phyloP scores from a whole-genome alignment of 2,113 vertebrate species.

The Pituophis catenifer region DNA sequence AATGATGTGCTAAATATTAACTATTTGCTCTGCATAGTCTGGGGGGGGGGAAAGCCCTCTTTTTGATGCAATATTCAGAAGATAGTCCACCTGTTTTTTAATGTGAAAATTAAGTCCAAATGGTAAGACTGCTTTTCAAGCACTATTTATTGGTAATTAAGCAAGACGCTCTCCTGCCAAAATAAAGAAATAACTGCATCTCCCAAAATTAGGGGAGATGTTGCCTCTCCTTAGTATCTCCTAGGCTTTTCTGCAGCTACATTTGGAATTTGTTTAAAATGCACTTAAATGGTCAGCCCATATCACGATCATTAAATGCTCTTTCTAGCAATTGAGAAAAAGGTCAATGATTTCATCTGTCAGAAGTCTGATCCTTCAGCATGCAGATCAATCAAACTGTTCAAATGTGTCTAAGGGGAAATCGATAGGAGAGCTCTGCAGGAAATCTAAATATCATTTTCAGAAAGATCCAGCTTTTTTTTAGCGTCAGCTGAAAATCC shows the following conservation, averaged over 20 bases:
- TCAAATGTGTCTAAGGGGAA: slow-evolving; percentile 43
- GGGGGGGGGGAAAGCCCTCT: background rate
- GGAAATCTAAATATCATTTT: slow-evolving; percentile 33
- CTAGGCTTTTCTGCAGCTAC: slow-evolving; percentile 16
- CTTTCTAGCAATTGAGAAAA: slow-evolving; percentile 26
- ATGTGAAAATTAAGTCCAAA: slow-evolving; percentile 37
- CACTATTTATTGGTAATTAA: slow-evolving; percentile 21
- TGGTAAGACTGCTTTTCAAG: slow-evolving; percentile 44
- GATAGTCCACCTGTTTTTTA: slow-evolving; percentile 45
- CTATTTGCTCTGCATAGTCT: slow-evolving; percentile 57
- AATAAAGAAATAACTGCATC: slow-evolving; percentile 41
- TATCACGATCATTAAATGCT: slow-evolving; percentile 61
- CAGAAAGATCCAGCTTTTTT: slow-evolving; percentile 12
- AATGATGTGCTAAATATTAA: slow-evolving; percentile 63
- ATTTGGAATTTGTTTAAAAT: slow-evolving; percentile 35
- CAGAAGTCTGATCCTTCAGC: slow-evolving; percentile 38
- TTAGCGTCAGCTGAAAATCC: slow-evolving; percentile 1
- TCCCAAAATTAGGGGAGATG: slow-evolving; percentile 41
- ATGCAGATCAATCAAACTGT: slow-evolving; percentile 64
- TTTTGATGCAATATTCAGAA: slow-evolving; percentile 59
- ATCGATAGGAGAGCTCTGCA: slow-evolving; percentile 28
- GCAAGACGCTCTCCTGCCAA: slow-evolving; percentile 28
- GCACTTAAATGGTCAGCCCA: slow-evolving; percentile 44
- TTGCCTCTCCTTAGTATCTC: slow-evolving; percentile 32
- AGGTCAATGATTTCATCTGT: slow-evolving; percentile 43